Evolutionary conservation across 2,797 vertebrate genomes (phyloP).

Genomic region (Sebastes minor): DNA sequence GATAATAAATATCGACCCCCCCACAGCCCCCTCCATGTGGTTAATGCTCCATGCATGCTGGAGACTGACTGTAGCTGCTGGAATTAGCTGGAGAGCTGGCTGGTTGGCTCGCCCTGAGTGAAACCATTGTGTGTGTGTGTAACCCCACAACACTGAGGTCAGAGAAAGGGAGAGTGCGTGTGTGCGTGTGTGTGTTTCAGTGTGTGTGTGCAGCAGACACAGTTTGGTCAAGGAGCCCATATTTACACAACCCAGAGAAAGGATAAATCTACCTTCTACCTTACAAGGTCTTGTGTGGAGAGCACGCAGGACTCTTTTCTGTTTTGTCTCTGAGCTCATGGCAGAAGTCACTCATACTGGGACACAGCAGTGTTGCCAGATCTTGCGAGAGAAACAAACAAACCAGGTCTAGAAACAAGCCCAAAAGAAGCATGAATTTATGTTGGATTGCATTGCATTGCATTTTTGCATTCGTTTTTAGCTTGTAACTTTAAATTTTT

Average conservation of each 20-base stretch:
- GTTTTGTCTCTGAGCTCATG: conserved; percentile 6
- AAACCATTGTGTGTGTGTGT: conserved; percentile 51
- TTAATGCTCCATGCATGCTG: conserved; percentile 24
- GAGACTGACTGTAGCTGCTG: conserved; percentile 39
- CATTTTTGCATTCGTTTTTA: too few species aligned
- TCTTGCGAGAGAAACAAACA: too few species aligned
- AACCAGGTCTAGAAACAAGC: too few species aligned
- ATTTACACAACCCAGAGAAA: conserved; percentile 57
- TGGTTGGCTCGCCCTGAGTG: conserved; percentile 51
- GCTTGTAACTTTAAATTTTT: too few species aligned
- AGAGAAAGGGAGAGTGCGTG: conserved; percentile 17
- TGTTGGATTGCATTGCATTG: too few species aligned
- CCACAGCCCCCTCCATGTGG: neutral
- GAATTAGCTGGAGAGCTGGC: conserved; percentile 57
- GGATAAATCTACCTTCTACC: conserved; percentile 43
- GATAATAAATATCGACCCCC: conserved; percentile 34
- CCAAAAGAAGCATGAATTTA: too few species aligned
- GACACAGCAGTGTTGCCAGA: neutral
- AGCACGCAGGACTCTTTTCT: conserved; percentile 4
- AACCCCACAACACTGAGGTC: conserved; percentile 56
- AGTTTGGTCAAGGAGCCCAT: conserved; percentile 43
- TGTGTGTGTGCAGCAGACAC: conserved; percentile 25
- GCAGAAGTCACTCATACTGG: conserved; percentile 13
- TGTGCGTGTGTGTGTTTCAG: neutral
- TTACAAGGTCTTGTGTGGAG: conserved; percentile 52